Conservation (phyloP, 2,888 invertebrate genomes). For the Stegana nigrithorax region DNA sequence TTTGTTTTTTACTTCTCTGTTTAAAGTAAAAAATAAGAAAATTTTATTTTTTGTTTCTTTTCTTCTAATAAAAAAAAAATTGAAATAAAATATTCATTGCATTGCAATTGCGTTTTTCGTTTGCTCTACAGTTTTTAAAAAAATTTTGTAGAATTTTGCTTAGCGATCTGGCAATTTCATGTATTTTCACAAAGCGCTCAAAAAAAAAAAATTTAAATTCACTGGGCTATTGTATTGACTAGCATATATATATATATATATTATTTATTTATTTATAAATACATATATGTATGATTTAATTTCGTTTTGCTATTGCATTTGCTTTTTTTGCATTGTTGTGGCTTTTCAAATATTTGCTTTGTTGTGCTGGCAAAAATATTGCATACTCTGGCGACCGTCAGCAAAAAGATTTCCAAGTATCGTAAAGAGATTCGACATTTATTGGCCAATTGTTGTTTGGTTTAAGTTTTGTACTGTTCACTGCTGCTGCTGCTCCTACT, state of each 20-base stretch:
- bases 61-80: conserved; percentile 12
- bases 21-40: conserved; percentile 44
- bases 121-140: conserved; percentile 61
- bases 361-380: not conserved
- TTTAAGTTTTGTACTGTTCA: conserved; percentile 30
- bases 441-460: conserved; percentile 38
- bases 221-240: conserved; percentile 57
- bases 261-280: not conserved
- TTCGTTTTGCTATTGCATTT: conserved; percentile 18
- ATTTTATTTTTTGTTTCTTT: conserved; percentile 36
- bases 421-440: conserved; percentile 22
- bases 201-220: conserved; percentile 47
- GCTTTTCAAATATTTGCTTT: not conserved
- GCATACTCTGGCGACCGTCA: not conserved
- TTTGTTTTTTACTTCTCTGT: conserved; percentile 25
- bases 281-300: too few relatives aligned
- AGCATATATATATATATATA: conserved; percentile 16
- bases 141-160: conserved; percentile 52
- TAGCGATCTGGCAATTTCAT: conserved; percentile 51
- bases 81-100: conserved; percentile 18
- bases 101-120: conserved; percentile 66
- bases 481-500: conserved; percentile 43
- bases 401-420: conserved; percentile 10
- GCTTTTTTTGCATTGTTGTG: conserved; percentile 5
- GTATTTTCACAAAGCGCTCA: conserved; percentile 3